A percentile compares a stretch with the other conserved stretches of the same genome.
phyloP scores from a whole-genome alignment of 2,113 vertebrate genomes.

The Planiliza haematocheilus region DNA sequence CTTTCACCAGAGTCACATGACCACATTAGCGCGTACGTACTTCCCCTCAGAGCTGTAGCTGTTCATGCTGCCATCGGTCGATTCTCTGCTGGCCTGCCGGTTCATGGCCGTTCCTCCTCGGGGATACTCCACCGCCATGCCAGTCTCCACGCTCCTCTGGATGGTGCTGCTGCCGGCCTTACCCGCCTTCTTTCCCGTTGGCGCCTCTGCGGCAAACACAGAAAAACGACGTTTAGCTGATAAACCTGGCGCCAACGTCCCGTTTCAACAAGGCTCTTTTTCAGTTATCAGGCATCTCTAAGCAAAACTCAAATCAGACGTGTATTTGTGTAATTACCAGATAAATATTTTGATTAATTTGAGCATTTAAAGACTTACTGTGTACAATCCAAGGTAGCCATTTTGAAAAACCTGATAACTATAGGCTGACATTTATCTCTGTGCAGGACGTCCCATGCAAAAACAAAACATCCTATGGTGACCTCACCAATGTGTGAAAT shows the following conservation, averaged over 20 bases:
- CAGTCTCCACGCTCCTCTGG: conserved; percentile 97
- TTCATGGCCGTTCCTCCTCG: conserved; percentile 90
- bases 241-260: neutral
- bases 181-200: conserved; percentile 88
- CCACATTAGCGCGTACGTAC: conserved; percentile 83
- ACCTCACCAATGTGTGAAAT: conserved; percentile 54
- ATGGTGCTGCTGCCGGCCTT: conserved; percentile 88
- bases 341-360: too few relatives aligned
- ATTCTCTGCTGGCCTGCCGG: conserved; percentile 95
- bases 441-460: conserved; percentile 51
- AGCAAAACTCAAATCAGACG: neutral
- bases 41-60: conserved; percentile 99
- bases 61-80: conserved; percentile 97
- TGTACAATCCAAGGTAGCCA: neutral
- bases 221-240: neutral
- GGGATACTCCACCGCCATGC: conserved; percentile 95
- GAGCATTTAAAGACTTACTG: too few relatives aligned
- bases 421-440: conserved; percentile 6
- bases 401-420: conserved; percentile 53
- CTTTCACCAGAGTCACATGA: neutral
- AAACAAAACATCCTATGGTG: conserved; percentile 27
- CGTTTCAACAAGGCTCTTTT: neutral
- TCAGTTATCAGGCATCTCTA: conserved; percentile 49
- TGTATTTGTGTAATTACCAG: neutral
- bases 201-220: conserved; percentile 81